These are phyloP conservation scores for Chlorops oryzae DNA, from an alignment of 1,140 invertebrate species.

Conservation along the genomic window DNA sequence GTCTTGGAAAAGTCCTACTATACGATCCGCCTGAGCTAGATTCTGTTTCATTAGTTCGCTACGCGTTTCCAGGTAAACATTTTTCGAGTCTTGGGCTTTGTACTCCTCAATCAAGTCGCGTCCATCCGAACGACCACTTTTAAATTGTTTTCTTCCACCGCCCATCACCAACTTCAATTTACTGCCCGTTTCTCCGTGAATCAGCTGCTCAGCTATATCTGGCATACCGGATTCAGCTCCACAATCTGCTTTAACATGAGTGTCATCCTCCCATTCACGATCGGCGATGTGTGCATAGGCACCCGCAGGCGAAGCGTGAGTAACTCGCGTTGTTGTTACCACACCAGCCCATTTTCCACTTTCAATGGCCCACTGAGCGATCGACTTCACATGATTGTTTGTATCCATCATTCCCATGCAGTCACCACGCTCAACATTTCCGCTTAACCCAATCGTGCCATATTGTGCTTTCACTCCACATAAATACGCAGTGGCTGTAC, in stretches of 20 bases:
- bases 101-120: slow-evolving; percentile 66
- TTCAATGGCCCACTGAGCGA: slow-evolving; percentile 65
- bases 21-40: slow-evolving; percentile 38
- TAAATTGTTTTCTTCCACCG: slow-evolving; percentile 64
- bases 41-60: slow-evolving; percentile 46
- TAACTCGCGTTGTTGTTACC: slow-evolving; percentile 75
- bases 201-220: slow-evolving; percentile 70
- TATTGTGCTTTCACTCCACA: slow-evolving; percentile 76
- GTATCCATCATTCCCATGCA: slow-evolving; percentile 54
- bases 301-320: slow-evolving; percentile 69
- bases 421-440: slow-evolving; percentile 54
- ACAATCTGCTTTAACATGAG: slow-evolving; percentile 48
- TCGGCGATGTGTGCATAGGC: slow-evolving; percentile 67
- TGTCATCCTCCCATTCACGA: slow-evolving; percentile 71
- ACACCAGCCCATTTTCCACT: slow-evolving; percentile 69
- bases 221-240: slow-evolving; percentile 50
- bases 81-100: slow-evolving; percentile 36
- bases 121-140: slow-evolving; percentile 56
- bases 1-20: slow-evolving; percentile 52
- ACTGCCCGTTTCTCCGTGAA: slow-evolving; percentile 58
- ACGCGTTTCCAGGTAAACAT: slow-evolving; percentile 60
- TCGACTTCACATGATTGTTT: slow-evolving; percentile 57
- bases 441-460: slow-evolving; percentile 68
- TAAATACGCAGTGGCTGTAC: slow-evolving; percentile 68
- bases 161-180: slow-evolving; percentile 63